These are phyloP conservation scores for Charadrius vociferus DNA, from an alignment of 2,113 vertebrate genomes.

Conservation along the genomic window DNA sequence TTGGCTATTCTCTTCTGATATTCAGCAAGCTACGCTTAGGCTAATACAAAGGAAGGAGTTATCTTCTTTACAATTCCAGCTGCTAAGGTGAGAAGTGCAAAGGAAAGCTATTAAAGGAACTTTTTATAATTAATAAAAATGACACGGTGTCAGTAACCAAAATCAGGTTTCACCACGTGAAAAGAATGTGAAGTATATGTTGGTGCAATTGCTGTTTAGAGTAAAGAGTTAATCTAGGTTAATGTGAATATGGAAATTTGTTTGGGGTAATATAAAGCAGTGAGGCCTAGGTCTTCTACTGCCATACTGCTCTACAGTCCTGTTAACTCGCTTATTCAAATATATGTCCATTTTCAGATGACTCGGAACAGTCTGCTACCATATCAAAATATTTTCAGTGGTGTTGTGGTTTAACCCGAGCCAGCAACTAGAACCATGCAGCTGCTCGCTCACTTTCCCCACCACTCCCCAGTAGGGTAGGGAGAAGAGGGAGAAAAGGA, in stretches of 20 bases:
- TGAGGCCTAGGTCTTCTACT: background rate
- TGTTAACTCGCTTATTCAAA: background rate
- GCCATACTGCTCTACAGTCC: background rate
- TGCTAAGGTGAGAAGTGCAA: conserved; percentile 74
- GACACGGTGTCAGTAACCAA: background rate
- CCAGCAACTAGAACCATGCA: background rate
- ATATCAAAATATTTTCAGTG: background rate
- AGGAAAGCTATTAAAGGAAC: background rate
- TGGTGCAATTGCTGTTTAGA: background rate
- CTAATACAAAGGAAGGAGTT: conserved; percentile 71
- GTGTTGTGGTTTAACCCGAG: background rate
- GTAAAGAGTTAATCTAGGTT: background rate
- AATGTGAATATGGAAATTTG: background rate
- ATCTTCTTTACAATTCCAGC: conserved; percentile 68
- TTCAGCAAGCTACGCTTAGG: conserved; percentile 60
- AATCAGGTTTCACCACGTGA: background rate
- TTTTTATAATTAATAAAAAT: background rate
- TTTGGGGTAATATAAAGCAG: background rate
- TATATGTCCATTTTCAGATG: background rate
- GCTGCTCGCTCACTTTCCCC: background rate
- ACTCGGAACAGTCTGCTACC: background rate
- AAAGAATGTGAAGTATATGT: background rate
- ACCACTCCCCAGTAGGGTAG: background rate
- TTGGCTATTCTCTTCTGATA: conserved; percentile 87
- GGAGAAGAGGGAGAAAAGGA: background rate